Conservation (phyloP, 2,888 invertebrate genomes). For the Drosophila helvetica region DNA sequence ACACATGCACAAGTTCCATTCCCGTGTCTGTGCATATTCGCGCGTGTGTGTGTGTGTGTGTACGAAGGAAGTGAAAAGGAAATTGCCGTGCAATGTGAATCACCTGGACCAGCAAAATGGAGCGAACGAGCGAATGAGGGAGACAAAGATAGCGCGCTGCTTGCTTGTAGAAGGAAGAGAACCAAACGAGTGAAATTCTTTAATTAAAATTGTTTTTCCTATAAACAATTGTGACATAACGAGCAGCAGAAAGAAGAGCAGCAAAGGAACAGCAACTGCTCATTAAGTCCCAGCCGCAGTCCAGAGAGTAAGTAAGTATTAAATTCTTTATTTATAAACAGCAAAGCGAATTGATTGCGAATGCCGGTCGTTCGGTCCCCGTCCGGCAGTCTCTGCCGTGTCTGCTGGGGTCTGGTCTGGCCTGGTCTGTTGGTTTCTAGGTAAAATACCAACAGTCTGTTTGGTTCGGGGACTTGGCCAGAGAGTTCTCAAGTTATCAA, state of each 20-base stretch:
- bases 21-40: not conserved
- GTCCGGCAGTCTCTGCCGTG: not conserved
- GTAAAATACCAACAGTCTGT: conserved; percentile 45
- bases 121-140: conserved; percentile 1
- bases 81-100: conserved; percentile 29
- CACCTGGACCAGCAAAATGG: conserved; percentile 10
- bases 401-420: not conserved
- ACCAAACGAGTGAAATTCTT: conserved; percentile 59
- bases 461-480: conserved; percentile 9
- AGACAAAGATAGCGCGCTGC: not conserved
- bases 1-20: not conserved
- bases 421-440: conserved; percentile 38
- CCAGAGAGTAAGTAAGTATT: conserved; percentile 41
- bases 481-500: conserved; percentile 15
- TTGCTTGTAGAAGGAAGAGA: conserved; percentile 16
- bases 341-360: conserved; percentile 25
- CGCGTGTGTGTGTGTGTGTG: not conserved
- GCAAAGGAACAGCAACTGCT: conserved; percentile 39
- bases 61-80: conserved; percentile 36
- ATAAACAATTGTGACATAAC: conserved; percentile 59
- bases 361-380: not conserved
- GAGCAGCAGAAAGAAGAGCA: conserved; percentile 10
- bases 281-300: conserved; percentile 58
- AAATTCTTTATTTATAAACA: conserved; percentile 70
- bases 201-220: conserved; percentile 67